A percentile compares a stretch with the other conserved stretches of the same genome.
Conservation (phyloP, 1,140 invertebrate genomes). For the Neotoxoptera formosana region DNA sequence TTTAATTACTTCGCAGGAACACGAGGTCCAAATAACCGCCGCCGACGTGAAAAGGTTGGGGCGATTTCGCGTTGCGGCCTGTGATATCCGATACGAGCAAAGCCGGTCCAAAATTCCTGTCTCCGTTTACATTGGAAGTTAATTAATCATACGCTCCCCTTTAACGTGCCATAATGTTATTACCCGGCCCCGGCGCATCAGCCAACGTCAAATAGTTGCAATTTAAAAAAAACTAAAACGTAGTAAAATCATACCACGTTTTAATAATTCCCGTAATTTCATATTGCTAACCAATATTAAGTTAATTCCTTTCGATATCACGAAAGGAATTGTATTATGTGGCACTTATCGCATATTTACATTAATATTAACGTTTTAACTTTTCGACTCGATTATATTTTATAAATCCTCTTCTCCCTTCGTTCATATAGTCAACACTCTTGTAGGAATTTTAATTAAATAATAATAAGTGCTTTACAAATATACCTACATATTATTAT, state of each 20-base stretch:
- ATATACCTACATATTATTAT: neutral
- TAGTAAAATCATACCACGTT: neutral
- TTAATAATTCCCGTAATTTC: neutral
- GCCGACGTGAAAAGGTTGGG: constrained; percentile 1
- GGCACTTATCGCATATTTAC: neutral
- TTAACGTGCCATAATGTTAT: neutral
- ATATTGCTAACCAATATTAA: neutral
- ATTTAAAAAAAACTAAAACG: neutral
- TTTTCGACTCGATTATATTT: neutral
- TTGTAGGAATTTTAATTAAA: constrained; percentile 7
- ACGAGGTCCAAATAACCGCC: constrained; percentile 34
- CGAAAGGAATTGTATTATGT: neutral
- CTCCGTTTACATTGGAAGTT: constrained; percentile 55
- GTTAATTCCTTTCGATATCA: neutral
- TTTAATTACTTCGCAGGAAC: constrained; percentile 30
- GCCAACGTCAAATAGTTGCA: neutral
- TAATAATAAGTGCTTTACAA: neutral
- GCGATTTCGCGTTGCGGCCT: constrained; percentile 30
- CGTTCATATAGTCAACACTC: neutral
- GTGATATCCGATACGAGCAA: constrained; percentile 47
- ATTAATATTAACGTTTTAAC: neutral
- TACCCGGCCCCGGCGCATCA: neutral
- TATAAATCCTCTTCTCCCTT: neutral
- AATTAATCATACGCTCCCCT: constrained; percentile 42
- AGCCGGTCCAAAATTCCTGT: constrained; percentile 40